Evolutionary conservation across 2,113 vertebrate species (phyloP), one percentile per base, ranked within the genome.

Genomic region (Suncus etruscus): DNA sequence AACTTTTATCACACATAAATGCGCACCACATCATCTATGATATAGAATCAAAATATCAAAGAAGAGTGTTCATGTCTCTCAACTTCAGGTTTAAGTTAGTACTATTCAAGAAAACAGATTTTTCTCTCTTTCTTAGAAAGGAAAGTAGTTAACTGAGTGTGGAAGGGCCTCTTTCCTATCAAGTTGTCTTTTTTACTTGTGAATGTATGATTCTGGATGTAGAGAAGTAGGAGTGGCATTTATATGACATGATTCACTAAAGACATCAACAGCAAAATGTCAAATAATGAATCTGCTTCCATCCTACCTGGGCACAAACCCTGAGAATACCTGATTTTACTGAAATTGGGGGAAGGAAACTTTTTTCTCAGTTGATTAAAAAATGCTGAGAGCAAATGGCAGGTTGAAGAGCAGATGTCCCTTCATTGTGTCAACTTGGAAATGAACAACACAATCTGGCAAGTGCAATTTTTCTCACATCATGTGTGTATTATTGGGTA

Each of bases 351-450:
- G 18, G 54, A 45, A 63, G 27, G 27, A 58, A 68, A 81, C 66
- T 50, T 84, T 39, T 31, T 51, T 93, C 58, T 78, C 68, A 86
- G 47, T 2, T 72, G 51, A 68, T 15, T 87, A 48, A 73, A 32
- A 84, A 70, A 51, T 47, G 54, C 66, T 89, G 79, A 88, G 11
- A 86, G 78, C 68, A 90, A 87, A 90, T 83, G 85, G 75, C 82
- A 88, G 82, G 27, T 79, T 77, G 50, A 82, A 85, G 50, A 89
- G 83, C 83, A 95, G 91, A 95, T 91, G 83, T 80, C 90, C 83
- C 32, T 72, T 82, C 68, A 88, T 27, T 75, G 80, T 94, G 90
- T 93, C 90, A 78, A 47, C 77, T 92, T 89, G 87, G 83, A 88
- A 93, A 83, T 80, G 65, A 88, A 83, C 29, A 76, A 68, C 54